Percentiles rank a stretch among this genome's conserved stretches.
Evolutionary conservation across 2,888 invertebrate genomes (phyloP).

Genomic region (Agrotis clavis): DNA sequence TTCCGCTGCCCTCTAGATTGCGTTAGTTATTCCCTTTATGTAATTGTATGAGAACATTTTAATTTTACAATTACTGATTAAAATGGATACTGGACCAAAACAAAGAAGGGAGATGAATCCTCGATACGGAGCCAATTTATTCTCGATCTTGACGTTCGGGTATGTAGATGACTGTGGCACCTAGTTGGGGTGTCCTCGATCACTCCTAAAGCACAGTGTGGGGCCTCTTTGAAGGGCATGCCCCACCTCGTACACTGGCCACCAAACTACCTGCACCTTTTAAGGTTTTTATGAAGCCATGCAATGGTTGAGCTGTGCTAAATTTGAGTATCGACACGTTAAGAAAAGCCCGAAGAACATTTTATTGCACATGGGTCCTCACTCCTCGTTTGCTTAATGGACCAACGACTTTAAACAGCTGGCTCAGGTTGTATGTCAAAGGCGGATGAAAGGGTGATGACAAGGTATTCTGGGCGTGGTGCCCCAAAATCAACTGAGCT

Average conservation of each 20-base stretch:
- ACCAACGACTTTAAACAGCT: not conserved
- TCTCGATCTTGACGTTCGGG: constrained; percentile 91
- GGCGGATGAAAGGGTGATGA: not conserved
- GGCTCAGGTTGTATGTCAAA: not conserved
- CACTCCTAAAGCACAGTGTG: no score
- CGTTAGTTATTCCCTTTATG: not conserved
- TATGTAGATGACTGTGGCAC: constrained; percentile 73
- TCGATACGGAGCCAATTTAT: constrained; percentile 87
- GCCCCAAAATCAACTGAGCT: no score
- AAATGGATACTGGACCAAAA: constrained; percentile 87
- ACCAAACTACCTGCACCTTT: no score
- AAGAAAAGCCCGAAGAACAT: not conserved
- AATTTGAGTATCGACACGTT: no score
- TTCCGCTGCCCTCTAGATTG: constrained; percentile 47
- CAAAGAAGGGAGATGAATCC: constrained; percentile 86
- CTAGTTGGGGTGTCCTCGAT: no score
- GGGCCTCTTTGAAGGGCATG: no score
- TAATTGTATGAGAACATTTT: constrained; percentile 5
- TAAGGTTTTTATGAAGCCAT: no score
- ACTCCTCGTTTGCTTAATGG: not conserved
- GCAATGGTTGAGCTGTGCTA: no score
- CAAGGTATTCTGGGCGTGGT: not conserved
- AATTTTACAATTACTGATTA: constrained; percentile 25
- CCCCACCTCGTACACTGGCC: no score
- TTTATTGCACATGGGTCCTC: not conserved